Base-by-base conservation (phyloP, 2,113 vertebrate genomes). In the Monopterus albus region DNA sequence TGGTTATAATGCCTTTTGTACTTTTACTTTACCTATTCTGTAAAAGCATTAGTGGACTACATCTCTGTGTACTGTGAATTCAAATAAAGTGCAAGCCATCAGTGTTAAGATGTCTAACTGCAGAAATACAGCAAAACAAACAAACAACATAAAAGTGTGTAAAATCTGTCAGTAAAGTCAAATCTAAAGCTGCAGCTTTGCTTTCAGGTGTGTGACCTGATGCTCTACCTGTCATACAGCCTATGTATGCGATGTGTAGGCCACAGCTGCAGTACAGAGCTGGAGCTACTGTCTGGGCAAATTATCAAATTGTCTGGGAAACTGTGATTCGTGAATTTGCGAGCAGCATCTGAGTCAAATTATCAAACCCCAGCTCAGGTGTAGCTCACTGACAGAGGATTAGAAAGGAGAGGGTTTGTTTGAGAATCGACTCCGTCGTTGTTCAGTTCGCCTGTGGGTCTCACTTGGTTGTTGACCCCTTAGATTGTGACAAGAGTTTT, bases 401-500 rank as follows among this genome's bases (percentile, higher is more conserved):
- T 43, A 79, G 56, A 77, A 51, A 14, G 59, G 0, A 4, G 75
- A 62, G 55, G 49, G 71, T 60, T 67, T 29, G 31, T 56, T 56
- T 69, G 63, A 73, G 64, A 39, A 69, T 73, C 20, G 45, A 55
- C 62, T 70, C 42, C 56, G 51, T 43, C 59, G 12, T 47, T 58
- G 51, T 58, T 40, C 39, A 12, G 26, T 70, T 79, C 47, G 72
- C 58, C 66, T 42, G 50, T 63, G 55, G 72, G 53, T 75, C 65
- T 60, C 65, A 31, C 57, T 68, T 11, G 43, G 47, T 74, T 46
- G 53, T 73, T 82, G 77, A 83, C 79, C 76, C 43, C 57, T 69
- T 26, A 60, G 63, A 70, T 62, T 57, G 15, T 21, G 38, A 65
- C 73, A 42, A 66, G 53, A 65, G 47, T 43, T 63, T 64, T 52